These are phyloP conservation scores for Hyperoplus immaculatus DNA, from an alignment of 2,797 vertebrate genomes.

Conservation along the genomic window DNA sequence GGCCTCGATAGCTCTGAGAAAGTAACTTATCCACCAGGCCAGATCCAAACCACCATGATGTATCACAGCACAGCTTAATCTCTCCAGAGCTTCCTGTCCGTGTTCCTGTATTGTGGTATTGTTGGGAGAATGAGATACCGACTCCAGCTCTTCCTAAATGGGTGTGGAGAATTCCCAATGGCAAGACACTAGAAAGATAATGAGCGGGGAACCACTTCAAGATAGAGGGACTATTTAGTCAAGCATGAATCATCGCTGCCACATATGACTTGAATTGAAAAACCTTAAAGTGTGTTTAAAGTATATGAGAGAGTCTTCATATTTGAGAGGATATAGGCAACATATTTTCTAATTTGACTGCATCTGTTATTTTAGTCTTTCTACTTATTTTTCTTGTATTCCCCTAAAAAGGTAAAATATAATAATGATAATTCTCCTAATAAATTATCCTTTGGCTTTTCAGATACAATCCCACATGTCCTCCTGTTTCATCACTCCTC, in stretches of 20 bases:
- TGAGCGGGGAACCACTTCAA: conserved; percentile 39
- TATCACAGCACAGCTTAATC: conserved; percentile 15
- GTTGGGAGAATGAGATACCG: conserved; percentile 34
- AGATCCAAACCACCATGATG: not conserved
- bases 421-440: not conserved
- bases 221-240: conserved; percentile 41
- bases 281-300: conserved; percentile 7
- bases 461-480: not conserved
- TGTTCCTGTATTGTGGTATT: conserved; percentile 14
- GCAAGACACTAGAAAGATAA: conserved; percentile 50
- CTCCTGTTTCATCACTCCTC: not conserved
- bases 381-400: not conserved
- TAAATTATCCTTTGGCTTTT: not conserved
- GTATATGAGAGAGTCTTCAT: not conserved
- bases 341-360: not conserved
- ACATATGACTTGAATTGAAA: conserved; percentile 28
- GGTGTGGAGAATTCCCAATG: conserved; percentile 31
- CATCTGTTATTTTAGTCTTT: not conserved
- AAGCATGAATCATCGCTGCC: conserved; percentile 40
- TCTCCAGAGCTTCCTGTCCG: conserved; percentile 14
- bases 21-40: conserved; percentile 3
- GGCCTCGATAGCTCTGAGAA: not conserved
- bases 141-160: conserved; percentile 44
- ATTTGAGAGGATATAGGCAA: conserved; percentile 10
- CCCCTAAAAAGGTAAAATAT: not conserved